phyloP scores from a whole-genome alignment of 2,113 vertebrate species.

The Agelaius phoeniceus region DNA sequence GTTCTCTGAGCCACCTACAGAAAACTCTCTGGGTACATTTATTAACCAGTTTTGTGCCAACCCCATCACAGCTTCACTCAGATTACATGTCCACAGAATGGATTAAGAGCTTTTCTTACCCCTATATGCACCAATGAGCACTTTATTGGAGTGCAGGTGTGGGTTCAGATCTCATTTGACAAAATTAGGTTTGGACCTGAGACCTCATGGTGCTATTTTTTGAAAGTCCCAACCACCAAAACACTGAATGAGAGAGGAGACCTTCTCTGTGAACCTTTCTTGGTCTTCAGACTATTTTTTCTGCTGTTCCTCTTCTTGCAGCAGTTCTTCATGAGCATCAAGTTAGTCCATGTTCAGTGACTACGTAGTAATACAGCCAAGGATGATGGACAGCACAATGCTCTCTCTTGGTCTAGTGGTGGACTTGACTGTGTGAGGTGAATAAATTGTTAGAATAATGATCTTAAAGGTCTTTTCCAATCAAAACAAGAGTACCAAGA shows the following conservation, averaged over 20 bases:
- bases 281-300: not conserved
- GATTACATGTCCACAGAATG: not conserved
- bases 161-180: not conserved
- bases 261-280: not conserved
- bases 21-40: not conserved
- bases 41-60: not conserved
- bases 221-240: not conserved
- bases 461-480: not conserved
- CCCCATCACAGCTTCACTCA: not conserved
- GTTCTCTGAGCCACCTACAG: not conserved
- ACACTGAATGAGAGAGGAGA: not conserved
- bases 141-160: not conserved
- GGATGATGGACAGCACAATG: not conserved
- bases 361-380: not conserved
- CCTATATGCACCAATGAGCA: not conserved
- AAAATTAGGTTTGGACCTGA: not conserved
- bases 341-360: not conserved
- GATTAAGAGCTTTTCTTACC: not conserved
- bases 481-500: not conserved
- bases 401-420: not conserved
- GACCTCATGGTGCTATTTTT: not conserved
- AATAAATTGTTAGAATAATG: not conserved
- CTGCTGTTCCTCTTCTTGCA: not conserved
- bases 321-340: not conserved
- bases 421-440: not conserved